phyloP scores from a whole-genome alignment of 2,888 invertebrate genomes.

The Criorhina ranunculi region DNA sequence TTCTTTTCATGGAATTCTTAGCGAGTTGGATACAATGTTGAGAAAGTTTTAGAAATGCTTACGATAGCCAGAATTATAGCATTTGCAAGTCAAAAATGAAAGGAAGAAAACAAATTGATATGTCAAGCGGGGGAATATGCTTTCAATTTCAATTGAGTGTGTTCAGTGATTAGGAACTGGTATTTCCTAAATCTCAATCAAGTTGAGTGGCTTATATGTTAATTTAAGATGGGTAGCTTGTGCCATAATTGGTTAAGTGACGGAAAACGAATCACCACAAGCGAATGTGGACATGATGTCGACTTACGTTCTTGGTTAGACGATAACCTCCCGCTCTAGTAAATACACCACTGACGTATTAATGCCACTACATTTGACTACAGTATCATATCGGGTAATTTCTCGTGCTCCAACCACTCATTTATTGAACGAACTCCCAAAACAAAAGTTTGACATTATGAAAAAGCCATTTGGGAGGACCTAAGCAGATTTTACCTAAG shows the following conservation, averaged over 20 bases:
- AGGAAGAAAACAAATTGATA: constrained; percentile 12
- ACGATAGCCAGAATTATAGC: constrained; percentile 6
- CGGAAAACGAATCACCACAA: not conserved
- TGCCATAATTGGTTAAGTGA: not conserved
- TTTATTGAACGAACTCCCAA: too few relatives aligned
- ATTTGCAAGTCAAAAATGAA: constrained; percentile 37
- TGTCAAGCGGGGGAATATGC: constrained; percentile 1
- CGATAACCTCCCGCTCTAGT: too few relatives aligned
- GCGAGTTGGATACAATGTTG: not conserved
- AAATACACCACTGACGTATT: too few relatives aligned
- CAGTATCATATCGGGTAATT: too few relatives aligned
- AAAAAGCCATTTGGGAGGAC: too few relatives aligned
- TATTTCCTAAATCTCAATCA: not conserved
- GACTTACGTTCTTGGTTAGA: too few relatives aligned
- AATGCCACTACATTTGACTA: too few relatives aligned
- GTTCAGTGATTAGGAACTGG: not conserved
- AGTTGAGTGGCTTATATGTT: constrained; percentile 10
- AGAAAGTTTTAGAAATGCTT: constrained; percentile 21
- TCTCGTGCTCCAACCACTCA: too few relatives aligned
- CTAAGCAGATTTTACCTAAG: too few relatives aligned
- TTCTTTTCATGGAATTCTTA: constrained; percentile 15
- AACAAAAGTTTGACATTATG: too few relatives aligned
- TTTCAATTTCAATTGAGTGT: constrained; percentile 7
- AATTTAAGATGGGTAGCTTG: not conserved
- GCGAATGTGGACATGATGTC: not conserved